Base-by-base conservation (phyloP, 1,140 invertebrate species). In the Zaprionus ghesquierei region DNA sequence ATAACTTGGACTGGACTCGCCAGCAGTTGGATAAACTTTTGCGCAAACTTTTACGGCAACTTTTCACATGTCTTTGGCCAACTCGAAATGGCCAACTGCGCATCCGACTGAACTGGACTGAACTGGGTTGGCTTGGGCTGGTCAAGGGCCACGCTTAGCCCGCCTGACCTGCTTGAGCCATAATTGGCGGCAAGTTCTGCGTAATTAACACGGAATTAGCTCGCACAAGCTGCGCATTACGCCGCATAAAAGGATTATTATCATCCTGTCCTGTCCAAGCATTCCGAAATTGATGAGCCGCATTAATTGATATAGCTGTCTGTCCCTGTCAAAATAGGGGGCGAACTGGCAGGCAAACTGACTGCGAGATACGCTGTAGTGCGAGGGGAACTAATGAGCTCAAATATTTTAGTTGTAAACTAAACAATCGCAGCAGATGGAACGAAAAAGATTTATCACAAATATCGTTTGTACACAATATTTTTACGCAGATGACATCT, bases 191-290 rank as follows among this genome's bases (percentile, higher is more conserved):
- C 18, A 46, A 46, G 18, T 31, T 27, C 54, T 25, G 33, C 54
- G 69, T 72, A 87, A 72, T 81, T 76, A 81, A 87, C 82, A 87
- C 66, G 65, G 50, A 87, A 78, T 79, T 79, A 74, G 50, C 84
- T 60, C 61, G 49, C 68, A 73, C 68, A 15, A 15, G 72, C n/a
- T 44, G 44, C 38, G 49, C 64, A 79, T 74, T 65, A 74, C 66
- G 51, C n/a, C 49, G 38, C 60, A 35, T 86, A 68, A 77, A 87
- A 81, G 69, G 82, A 66, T 86, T 87, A 81, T 77, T 56, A 76
- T 87, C 55, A 76, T 86, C 62, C 75, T 46, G 54, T 86, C 62
- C 75, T 46, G 54, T 58, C 65, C 75, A 54, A 81, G 72, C 68
- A 79, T 77, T 69, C 49, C 66, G 33, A 77, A 75, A 82, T 81